Base-by-base conservation (phyloP, 1,140 invertebrate genomes). In the Drosophila elegans region DNA sequence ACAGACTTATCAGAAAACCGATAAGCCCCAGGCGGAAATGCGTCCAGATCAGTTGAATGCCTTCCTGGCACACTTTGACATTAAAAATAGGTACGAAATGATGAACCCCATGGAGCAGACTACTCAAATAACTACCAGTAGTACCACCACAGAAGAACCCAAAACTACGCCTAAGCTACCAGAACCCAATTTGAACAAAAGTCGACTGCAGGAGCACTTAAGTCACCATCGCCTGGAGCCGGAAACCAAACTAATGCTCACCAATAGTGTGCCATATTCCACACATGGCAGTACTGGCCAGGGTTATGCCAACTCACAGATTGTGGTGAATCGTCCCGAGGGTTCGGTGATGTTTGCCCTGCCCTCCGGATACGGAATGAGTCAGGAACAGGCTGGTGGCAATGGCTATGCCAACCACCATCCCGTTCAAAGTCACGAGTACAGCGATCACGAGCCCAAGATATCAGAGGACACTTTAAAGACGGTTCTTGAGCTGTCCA, bases 391-490 rank as follows among this genome's bases (percentile, higher is more conserved):
- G 32, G n/a, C 34, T 21, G 16, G 16, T 21, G 16, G 16, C 16
- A 21, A 21, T 1, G 9, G 46, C 5, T 63, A 16, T 12, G 7
- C 38, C 4, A 34, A 3, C 10, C 73, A 59, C 12, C 53, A 56
- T 38, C 39, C 36, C 3, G 38, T 41, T 0, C 78, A 80, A 10
- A 89, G 73, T 36, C 82, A 89, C 44, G 78, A 82, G 9, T 80
- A 82, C 29, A 51, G 41, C 42, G 74, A 61, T 6, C 83, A 86
- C 38, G 61, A 86, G 34, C 91, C 91, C 2, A 90, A 92, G 49
- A 90, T 92, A 9, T 92, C 91, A 0, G 91, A 92, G 56, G 91
- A 92, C n/a, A 92, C 91, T 0, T 21, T 92, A 2, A 92, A 92
- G 52, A 92, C 92, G 0, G 84, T 92, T 7, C 62, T 92, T 46